These are phyloP conservation scores for Diachasmimorpha longicaudata DNA, from an alignment of 1,140 invertebrate species.

Conservation along the genomic window DNA sequence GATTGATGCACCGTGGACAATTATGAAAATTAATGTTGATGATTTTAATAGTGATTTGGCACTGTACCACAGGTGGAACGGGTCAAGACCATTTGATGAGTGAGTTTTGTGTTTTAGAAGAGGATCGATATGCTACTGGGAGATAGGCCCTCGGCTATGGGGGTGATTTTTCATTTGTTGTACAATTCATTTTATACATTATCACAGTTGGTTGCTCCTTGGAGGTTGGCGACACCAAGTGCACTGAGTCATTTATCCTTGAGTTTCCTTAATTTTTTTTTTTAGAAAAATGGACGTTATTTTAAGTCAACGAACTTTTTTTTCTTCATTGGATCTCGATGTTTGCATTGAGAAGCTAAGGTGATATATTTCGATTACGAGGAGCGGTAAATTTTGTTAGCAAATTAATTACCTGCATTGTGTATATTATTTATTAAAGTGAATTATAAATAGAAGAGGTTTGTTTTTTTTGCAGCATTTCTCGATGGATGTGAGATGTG, in stretches of 20 bases:
- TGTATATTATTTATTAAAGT: slow-evolving; percentile 9
- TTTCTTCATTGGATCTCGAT: not conserved
- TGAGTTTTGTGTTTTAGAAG: not conserved
- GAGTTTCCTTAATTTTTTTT: not conserved
- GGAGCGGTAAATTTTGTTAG: not conserved
- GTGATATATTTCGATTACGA: not conserved
- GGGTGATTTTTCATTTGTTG: slow-evolving; percentile 10
- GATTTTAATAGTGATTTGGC: not conserved
- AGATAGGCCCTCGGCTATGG: not conserved
- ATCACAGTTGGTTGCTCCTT: not conserved
- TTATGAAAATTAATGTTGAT: not conserved
- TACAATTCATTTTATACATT: slow-evolving; percentile 16
- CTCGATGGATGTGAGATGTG: too few species aligned
- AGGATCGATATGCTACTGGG: not conserved
- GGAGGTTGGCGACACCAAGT: not conserved
- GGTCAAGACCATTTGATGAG: not conserved
- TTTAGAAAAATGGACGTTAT: not conserved
- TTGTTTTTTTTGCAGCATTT: not conserved
- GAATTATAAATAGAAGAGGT: not conserved
- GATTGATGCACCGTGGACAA: not conserved
- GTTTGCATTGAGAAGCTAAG: not conserved
- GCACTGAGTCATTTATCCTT: not conserved
- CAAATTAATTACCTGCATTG: not conserved
- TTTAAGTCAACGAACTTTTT: not conserved
- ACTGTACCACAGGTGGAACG: not conserved